phyloP scores from a whole-genome alignment of 1,140 invertebrate species.

The Drosophila lacertosa region DNA sequence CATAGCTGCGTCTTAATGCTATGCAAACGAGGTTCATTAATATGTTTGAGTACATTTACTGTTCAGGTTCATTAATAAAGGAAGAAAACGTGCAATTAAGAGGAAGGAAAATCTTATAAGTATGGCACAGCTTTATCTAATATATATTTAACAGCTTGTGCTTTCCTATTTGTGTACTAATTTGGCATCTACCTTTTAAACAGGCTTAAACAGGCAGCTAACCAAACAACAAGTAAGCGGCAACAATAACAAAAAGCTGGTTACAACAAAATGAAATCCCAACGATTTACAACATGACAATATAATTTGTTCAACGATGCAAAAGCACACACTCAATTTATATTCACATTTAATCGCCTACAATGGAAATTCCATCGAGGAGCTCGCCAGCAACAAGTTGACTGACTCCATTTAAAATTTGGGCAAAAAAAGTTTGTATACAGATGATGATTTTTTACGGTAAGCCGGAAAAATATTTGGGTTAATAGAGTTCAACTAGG shows the following conservation, averaged over 20 bases:
- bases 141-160: background rate
- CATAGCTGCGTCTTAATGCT: background rate
- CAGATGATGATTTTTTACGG: background rate
- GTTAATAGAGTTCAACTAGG: no score
- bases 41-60: background rate
- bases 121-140: no score
- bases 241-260: constrained; percentile 1
- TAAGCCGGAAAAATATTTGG: no score
- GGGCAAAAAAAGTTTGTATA: background rate
- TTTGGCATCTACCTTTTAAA: background rate
- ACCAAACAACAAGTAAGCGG: constrained; percentile 3
- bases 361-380: background rate
- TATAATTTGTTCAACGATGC: constrained; percentile 9
- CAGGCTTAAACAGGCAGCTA: no score
- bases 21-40: background rate
- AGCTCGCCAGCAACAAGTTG: constrained; percentile 1
- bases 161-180: background rate
- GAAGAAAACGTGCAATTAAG: no score
- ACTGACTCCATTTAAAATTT: background rate
- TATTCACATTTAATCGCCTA: constrained; percentile 4
- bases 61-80: background rate
- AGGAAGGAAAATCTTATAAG: no score
- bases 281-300: constrained; percentile 10
- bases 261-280: background rate
- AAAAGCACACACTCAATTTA: constrained; percentile 16